phyloP scores from a whole-genome alignment of 2,797 vertebrate species.

The Momotus momota region DNA sequence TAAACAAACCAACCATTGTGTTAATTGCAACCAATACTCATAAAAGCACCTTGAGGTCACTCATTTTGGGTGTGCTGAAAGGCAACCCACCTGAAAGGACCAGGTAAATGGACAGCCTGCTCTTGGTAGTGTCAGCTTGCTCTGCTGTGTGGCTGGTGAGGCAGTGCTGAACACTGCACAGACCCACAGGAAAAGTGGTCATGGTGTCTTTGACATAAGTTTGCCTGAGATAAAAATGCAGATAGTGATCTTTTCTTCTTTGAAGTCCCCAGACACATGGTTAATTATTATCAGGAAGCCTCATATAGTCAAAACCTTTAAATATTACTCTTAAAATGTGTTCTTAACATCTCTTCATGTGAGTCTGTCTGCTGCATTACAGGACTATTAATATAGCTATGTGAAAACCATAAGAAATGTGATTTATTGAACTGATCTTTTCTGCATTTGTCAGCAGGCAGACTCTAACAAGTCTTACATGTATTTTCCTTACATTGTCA shows the following conservation, averaged over 20 bases:
- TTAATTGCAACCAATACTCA: neutral
- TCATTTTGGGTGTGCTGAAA: neutral
- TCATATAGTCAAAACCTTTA: neutral
- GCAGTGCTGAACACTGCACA: neutral
- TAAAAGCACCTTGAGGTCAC: neutral
- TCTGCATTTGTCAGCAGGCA: neutral
- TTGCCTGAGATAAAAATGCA: neutral
- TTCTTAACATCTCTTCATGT: neutral
- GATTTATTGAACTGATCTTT: neutral
- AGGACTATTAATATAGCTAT: neutral
- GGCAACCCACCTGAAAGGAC: neutral
- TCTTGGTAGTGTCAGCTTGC: neutral
- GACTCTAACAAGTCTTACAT: neutral
- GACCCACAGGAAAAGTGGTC: neutral
- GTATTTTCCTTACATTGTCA: slow-evolving; percentile 64
- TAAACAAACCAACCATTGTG: neutral
- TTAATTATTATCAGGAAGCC: neutral
- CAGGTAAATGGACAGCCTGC: neutral
- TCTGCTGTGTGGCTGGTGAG: neutral
- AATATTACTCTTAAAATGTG: neutral
- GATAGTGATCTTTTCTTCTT: neutral
- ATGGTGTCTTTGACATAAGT: neutral
- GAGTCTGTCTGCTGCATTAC: neutral
- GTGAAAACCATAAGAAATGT: neutral
- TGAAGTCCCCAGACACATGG: neutral